Base-by-base conservation (phyloP, 2,888 invertebrate species). In the Polydrusus cervinus region DNA sequence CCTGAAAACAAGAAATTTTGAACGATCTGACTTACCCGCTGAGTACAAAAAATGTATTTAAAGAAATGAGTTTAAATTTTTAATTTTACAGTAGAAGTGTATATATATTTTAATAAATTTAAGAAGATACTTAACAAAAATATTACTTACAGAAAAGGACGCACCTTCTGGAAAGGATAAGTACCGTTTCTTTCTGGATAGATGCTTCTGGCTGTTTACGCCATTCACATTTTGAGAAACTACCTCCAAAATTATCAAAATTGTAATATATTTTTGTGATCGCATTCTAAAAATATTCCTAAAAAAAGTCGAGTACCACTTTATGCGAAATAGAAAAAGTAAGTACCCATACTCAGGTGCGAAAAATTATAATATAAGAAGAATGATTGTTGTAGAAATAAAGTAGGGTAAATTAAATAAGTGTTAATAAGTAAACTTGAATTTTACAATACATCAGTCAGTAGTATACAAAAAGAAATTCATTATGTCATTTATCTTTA, bases 1-100 rank as follows among this genome's bases (percentile, higher is more conserved):
- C 91, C 91, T 90, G 85, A 30, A 88, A 70, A 25, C 25, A 16
- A 45, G 86, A 70, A 60, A 30, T 34, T 16, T 47, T 14, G 13
- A 16, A 47, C 14, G 7, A 8, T 34, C 10, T 8, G n/a, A n/a
- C n/a, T n/a, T n/a, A n/a, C n/a, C n/a, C n/a, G n/a, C n/a, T n/a
- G n/a, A n/a, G 25, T 25, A 25, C 25, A 25, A 25, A 25, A 25
- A 25, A 25, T 25, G 1, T 25, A 25, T 25, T 25, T 25, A 25
- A 25, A 3, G 1, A 25, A 25, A 25, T 25, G 5, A 25, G 25
- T n/a, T n/a, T n/a, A n/a, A n/a, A n/a, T n/a, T n/a, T n/a, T n/a
- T n/a, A n/a, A n/a, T n/a, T n/a, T n/a, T n/a, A n/a, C n/a, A n/a
- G n/a, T n/a, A n/a, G n/a, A n/a, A n/a, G n/a, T n/a, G n/a, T n/a